Evolutionary conservation across 2,113 vertebrate genomes (phyloP), one percentile per base, ranked within the genome.

Genomic region (Ovibos moschatus): DNA sequence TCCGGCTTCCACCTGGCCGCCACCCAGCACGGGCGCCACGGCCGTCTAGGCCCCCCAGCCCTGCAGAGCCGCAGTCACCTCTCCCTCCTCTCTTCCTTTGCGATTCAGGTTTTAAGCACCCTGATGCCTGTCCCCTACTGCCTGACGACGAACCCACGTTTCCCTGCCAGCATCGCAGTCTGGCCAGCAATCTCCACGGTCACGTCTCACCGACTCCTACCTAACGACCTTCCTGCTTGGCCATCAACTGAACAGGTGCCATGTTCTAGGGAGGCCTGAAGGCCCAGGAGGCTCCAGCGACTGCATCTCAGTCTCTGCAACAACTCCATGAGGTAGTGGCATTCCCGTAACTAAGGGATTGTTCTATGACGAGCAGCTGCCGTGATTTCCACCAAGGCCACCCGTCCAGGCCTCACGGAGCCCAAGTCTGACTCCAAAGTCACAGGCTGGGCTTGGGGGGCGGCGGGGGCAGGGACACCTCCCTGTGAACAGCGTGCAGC

Each of bases 251-350:
- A 84, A 83, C 2, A 47, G 28, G 5, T 30, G 5, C 47, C 21
- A 3, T 57, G 53, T 57, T 82, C n/a, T 17, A 30, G 40, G 45
- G 57, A 40, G 12, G 27, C 23, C 36, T 60, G 5, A 5, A 36
- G 84, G 55, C n/a, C 36, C 33, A 36, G 28, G 67, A 5, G 5
- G 33, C 9, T n/a, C 33, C 50, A 17, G n/a, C 4, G 9, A 67
- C 33, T 25, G 62, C 30, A 14, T 15, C 21, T 55, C 47, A 86
- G 64, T 47, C 78, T 7, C 43, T 33, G 23, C 58, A 27, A 33
- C 5, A 53, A 25, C 40, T 33, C 33, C 25, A 16, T 0, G 14
- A 53, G 78, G 27, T 14, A 13, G 40, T 0, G 28, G 21, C 1
- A 15, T 12, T 19, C 36, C 47, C 16, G 1, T 7, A 64, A 14